Evolutionary conservation across 2,113 vertebrate genomes (phyloP).

Genomic region (Etheostoma cragini): DNA sequence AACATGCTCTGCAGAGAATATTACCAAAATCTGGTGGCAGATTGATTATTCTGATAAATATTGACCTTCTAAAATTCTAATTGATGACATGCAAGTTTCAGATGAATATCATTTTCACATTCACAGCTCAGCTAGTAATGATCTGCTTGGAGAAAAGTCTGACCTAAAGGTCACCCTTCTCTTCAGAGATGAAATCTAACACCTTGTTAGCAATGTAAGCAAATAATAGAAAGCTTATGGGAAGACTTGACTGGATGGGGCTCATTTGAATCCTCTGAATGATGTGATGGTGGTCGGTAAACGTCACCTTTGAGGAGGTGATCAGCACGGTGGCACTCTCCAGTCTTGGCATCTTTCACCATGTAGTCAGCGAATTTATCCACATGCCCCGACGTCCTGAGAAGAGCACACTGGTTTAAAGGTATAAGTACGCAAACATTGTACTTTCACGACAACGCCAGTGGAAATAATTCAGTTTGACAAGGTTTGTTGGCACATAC

Average conservation of each 20-base stretch:
- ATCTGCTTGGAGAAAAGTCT: not conserved
- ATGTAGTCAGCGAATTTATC: constrained; percentile 98
- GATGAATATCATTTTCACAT: not conserved
- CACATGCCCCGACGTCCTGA: constrained; percentile 85
- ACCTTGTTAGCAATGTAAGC: not conserved
- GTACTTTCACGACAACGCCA: no score
- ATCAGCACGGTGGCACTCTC: constrained; percentile 97
- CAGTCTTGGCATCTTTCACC: constrained; percentile 96
- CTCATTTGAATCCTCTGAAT: not conserved
- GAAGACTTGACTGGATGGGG: not conserved
- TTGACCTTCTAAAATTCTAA: not conserved
- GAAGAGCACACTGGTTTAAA: not conserved
- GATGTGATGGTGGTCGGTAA: not conserved
- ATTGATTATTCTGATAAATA: not conserved
- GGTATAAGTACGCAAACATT: not conserved
- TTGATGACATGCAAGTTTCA: not conserved
- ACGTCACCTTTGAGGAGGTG: constrained; percentile 93
- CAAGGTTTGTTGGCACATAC: constrained; percentile 75
- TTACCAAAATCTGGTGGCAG: not conserved
- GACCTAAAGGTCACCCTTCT: not conserved
- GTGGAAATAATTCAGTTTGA: not conserved
- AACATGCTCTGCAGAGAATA: not conserved
- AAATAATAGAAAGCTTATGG: not conserved
- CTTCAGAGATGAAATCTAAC: constrained; percentile 17
- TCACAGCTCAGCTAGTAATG: not conserved